A percentile compares a stretch with the other conserved stretches of the same genome.
These are phyloP conservation scores for Varroa destructor DNA, from an alignment of 1,140 invertebrate species.

Conservation along the genomic window DNA sequence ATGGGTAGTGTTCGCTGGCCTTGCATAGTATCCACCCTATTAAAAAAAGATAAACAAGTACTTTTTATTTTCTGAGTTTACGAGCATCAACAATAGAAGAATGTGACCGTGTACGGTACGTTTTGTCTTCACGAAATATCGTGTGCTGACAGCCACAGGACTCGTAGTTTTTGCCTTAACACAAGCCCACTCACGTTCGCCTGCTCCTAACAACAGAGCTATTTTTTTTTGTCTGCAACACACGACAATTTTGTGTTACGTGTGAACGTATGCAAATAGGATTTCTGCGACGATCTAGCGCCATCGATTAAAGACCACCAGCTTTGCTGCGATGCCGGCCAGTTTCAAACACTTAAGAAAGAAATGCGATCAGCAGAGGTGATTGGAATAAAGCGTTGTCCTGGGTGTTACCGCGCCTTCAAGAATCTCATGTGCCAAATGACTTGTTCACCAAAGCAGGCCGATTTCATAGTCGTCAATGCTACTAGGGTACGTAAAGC, in stretches of 20 bases:
- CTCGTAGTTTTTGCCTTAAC: not conserved
- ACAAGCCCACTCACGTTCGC: not conserved
- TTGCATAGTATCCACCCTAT: too few relatives aligned
- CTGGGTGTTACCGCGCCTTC: slow-evolving; percentile 19
- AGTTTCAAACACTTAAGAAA: slow-evolving; percentile 9
- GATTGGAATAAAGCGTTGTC: slow-evolving; percentile 10
- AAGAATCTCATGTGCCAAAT: slow-evolving; percentile 26
- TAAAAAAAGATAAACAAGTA: too few relatives aligned
- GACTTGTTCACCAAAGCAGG: slow-evolving; percentile 11
- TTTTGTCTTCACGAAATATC: not conserved
- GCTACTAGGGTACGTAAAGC: not conserved
- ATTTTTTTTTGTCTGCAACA: not conserved
- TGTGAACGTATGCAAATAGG: not conserved
- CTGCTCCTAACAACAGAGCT: not conserved
- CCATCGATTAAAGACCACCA: not conserved
- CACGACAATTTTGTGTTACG: too few relatives aligned
- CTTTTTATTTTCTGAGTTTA: too few relatives aligned
- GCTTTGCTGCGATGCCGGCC: slow-evolving; percentile 7
- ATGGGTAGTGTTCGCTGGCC: too few relatives aligned
- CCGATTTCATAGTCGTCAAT: slow-evolving; percentile 9
- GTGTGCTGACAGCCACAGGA: not conserved
- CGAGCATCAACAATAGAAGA: not conserved
- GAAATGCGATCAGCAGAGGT: slow-evolving; percentile 11
- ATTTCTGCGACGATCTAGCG: slow-evolving; percentile 20
- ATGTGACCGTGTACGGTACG: not conserved